Conservation (phyloP, 2,888 invertebrate genomes). For the Zeuzera pyrina region DNA sequence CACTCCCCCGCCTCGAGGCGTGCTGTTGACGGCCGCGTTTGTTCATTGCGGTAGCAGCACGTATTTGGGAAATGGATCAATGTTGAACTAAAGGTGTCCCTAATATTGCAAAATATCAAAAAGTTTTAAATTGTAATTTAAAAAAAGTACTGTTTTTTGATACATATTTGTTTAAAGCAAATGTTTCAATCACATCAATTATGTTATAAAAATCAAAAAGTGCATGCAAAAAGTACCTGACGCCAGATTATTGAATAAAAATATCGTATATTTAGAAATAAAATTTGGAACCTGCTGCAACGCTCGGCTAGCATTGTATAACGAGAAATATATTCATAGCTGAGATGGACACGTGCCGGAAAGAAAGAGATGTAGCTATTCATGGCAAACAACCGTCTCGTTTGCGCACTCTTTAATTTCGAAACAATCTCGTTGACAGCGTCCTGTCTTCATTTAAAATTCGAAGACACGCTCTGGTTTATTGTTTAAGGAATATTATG, state of each 20-base stretch:
- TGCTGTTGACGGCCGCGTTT: conserved; percentile 39
- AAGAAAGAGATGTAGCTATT: conserved; percentile 19
- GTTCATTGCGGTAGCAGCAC: conserved; percentile 46
- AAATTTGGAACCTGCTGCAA: no score
- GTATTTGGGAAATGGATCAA: conserved; percentile 49
- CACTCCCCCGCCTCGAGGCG: conserved; percentile 29
- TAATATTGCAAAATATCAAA: no score
- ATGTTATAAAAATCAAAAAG: no score
- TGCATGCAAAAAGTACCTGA: no score
- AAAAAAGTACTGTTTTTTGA: no score
- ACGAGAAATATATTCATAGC: conserved; percentile 49
- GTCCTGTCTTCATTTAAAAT: conserved; percentile 28
- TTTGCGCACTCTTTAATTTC: conserved; percentile 24
- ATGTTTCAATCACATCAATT: background rate
- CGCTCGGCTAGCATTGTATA: conserved; percentile 19
- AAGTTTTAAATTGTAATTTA: no score
- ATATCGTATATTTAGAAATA: no score
- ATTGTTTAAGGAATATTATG: conserved; percentile 28
- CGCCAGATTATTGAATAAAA: no score
- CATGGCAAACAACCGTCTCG: conserved; percentile 15
- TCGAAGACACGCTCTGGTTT: conserved; percentile 24
- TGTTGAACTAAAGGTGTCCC: conserved; percentile 28
- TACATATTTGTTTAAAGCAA: no score
- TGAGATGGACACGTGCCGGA: conserved; percentile 36
- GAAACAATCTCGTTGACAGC: conserved; percentile 27